Conservation (phyloP, 2,888 invertebrate species). For the Allolobophora icterica region DNA sequence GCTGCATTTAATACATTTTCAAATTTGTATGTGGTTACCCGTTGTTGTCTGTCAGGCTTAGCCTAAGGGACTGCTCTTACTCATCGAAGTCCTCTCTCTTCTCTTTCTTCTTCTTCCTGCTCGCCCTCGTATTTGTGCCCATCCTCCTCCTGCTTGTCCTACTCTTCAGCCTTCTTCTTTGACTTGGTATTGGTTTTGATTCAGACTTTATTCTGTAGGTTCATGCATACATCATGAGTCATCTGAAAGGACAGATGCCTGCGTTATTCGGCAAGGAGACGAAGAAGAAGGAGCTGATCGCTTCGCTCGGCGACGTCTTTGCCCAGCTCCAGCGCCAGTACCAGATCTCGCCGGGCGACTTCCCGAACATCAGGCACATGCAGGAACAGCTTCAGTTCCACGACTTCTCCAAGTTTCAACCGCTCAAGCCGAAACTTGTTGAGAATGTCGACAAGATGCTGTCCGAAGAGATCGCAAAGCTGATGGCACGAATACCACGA, state of each 20-base stretch:
- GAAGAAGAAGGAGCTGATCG: constrained; percentile 94
- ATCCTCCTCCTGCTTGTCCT: neutral
- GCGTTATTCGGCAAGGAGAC: constrained; percentile 93
- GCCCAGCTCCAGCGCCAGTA: constrained; percentile 88
- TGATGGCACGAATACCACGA: constrained; percentile 96
- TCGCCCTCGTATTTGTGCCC: neutral
- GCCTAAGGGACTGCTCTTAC: no score
- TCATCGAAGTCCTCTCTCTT: neutral
- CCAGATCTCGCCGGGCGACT: constrained; percentile 92
- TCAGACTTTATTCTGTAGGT: constrained; percentile 70
- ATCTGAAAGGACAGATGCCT: constrained; percentile 94
- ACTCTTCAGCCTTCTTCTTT: neutral
- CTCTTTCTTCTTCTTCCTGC: neutral
- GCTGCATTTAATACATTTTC: no score
- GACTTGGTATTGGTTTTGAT: neutral
- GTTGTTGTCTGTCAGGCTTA: no score
- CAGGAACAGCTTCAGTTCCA: constrained; percentile 69
- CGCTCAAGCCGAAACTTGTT: constrained; percentile 84
- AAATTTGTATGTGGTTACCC: no score
- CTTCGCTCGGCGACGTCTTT: constrained; percentile 87
- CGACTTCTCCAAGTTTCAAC: constrained; percentile 93
- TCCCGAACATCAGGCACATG: constrained; percentile 97
- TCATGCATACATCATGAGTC: constrained; percentile 95
- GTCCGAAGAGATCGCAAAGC: constrained; percentile 88
- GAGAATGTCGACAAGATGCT: constrained; percentile 96